A percentile compares a stretch with the other conserved stretches of the same genome.
Evolutionary conservation across 2,888 invertebrate genomes (phyloP).

Genomic region (Terebella lapidaria): DNA sequence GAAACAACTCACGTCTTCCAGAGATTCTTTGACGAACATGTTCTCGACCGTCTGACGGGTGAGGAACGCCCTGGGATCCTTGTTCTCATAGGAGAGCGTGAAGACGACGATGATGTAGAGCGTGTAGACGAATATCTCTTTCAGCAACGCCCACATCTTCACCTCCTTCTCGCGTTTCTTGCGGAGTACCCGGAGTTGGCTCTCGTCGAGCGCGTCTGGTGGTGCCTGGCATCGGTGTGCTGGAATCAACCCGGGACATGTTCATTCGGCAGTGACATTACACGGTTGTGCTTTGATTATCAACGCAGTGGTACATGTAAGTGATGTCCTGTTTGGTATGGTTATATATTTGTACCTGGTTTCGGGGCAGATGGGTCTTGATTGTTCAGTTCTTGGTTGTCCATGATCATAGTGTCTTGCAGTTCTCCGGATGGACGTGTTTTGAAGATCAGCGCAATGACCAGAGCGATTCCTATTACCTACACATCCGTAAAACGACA

Average conservation of each 20-base stretch:
- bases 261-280: too few species aligned
- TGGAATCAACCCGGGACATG: too few species aligned
- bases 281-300: too few species aligned
- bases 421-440: constrained; percentile 11
- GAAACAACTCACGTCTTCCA: not conserved
- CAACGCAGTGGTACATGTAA: too few species aligned
- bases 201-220: constrained; percentile 14
- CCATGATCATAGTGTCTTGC: not conserved
- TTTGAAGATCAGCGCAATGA: constrained; percentile 19
- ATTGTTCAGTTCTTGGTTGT: not conserved
- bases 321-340: not conserved
- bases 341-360: not conserved
- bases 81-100: constrained; percentile 51
- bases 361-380: not conserved
- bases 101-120: constrained; percentile 54
- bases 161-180: constrained; percentile 51
- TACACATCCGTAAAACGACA: constrained; percentile 4
- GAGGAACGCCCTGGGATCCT: constrained; percentile 48
- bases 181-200: constrained; percentile 42
- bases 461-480: constrained; percentile 22
- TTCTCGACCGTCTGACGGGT: constrained; percentile 48
- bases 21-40: constrained; percentile 14
- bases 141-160: constrained; percentile 52
- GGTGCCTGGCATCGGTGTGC: not conserved
- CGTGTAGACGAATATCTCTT: constrained; percentile 52